Evolutionary conservation across 1,140 invertebrate genomes (phyloP).

Genomic region (Lethrus apterus): DNA sequence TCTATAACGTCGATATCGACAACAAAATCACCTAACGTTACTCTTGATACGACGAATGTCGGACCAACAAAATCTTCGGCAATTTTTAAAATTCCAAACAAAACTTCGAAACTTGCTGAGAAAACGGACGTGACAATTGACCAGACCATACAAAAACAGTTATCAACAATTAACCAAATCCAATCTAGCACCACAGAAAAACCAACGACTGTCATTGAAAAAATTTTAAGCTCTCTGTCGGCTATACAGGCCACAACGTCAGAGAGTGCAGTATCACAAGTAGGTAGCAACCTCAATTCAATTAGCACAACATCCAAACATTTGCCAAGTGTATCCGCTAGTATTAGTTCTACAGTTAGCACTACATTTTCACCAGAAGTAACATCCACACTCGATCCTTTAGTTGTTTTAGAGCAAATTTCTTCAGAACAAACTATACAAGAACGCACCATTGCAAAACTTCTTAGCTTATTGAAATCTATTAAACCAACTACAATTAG

Average conservation of each 20-base stretch:
- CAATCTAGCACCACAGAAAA: slow-evolving; percentile 34
- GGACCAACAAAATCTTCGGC: slow-evolving; percentile 26
- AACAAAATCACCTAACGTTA: slow-evolving; percentile 25
- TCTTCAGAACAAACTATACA: slow-evolving; percentile 29
- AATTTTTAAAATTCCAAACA: slow-evolving; percentile 35
- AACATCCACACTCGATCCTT: slow-evolving; percentile 22
- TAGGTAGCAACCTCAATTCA: slow-evolving; percentile 34
- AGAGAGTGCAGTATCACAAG: slow-evolving; percentile 23
- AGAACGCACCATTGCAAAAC: slow-evolving; percentile 32
- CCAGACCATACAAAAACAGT: slow-evolving; percentile 7
- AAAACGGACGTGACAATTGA: slow-evolving; percentile 23
- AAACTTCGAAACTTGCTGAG: slow-evolving; percentile 28
- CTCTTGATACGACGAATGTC: slow-evolving; percentile 17
- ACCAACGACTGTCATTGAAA: slow-evolving; percentile 40
- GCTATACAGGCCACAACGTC: slow-evolving; percentile 34
- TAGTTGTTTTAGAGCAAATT: slow-evolving; percentile 28
- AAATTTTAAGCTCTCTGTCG: slow-evolving; percentile 37
- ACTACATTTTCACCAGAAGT: slow-evolving; percentile 26
- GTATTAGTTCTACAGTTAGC: slow-evolving; percentile 19
- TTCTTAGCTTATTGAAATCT: slow-evolving; percentile 31
- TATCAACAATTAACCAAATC: slow-evolving; percentile 15
- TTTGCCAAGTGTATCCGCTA: slow-evolving; percentile 1
- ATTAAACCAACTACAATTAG: slow-evolving; percentile 22
- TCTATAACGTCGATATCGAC: slow-evolving; percentile 37
- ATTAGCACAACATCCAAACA: slow-evolving; percentile 26